Conservation (phyloP, 37 sponge, comb jelly and placozoan species). For the Hexactinellida sp. region DNA sequence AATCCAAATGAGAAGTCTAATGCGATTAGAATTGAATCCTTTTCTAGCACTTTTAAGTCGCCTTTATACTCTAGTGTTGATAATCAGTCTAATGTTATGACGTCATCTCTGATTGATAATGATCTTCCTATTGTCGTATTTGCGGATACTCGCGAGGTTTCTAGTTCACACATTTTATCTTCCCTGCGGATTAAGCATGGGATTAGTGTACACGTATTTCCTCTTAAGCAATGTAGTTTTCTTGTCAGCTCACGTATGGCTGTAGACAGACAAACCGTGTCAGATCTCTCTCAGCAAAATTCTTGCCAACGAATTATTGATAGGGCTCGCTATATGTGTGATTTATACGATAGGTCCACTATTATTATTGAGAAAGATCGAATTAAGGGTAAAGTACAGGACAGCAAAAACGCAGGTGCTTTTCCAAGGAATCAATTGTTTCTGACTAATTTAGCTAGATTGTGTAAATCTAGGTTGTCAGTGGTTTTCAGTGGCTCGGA, state of each 20-base stretch:
- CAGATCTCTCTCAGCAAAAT: background rate
- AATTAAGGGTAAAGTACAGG: background rate
- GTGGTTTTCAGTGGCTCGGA: background rate
- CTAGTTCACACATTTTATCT: background rate
- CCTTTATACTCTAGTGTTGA: background rate
- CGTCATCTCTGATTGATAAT: background rate
- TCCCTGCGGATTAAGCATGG: background rate
- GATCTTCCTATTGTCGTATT: background rate
- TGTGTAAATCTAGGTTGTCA: background rate
- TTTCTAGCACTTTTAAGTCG: background rate
- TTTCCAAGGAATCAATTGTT: background rate
- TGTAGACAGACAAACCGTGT: background rate
- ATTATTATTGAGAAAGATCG: slow-evolving; percentile 8
- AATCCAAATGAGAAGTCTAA: background rate
- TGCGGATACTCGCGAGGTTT: background rate
- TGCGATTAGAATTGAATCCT: background rate
- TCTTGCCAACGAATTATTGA: background rate
- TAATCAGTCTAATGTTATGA: background rate
- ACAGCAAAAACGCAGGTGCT: background rate
- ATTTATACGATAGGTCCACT: background rate
- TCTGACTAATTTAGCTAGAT: background rate
- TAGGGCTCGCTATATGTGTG: background rate
- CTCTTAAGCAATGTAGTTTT: background rate
- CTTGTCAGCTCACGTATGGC: background rate
- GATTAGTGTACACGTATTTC: background rate